Conservation (phyloP, 2,113 vertebrate species). For the Chunga burmeisteri region DNA sequence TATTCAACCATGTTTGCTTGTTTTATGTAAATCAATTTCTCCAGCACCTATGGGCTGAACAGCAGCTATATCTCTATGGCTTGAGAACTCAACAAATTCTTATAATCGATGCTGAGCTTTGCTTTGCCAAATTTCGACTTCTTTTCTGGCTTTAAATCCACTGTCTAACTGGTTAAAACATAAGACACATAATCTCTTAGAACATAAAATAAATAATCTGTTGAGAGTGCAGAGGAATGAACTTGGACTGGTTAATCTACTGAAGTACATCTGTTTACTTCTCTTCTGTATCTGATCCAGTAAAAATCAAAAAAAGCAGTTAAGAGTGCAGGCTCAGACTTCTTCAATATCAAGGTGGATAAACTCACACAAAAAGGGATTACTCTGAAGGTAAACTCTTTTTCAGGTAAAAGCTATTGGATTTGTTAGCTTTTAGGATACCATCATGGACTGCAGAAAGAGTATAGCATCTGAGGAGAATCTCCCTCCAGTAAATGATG, state of each 20-base stretch:
- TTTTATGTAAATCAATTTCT: not conserved
- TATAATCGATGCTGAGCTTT: not conserved
- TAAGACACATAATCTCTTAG: slow-evolving; percentile 29
- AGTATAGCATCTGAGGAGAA: not conserved
- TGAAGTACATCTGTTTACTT: slow-evolving; percentile 38
- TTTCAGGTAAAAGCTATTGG: slow-evolving; percentile 3
- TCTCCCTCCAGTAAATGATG: not conserved
- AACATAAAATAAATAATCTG: slow-evolving; percentile 32
- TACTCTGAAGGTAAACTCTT: slow-evolving; percentile 1
- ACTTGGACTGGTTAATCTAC: slow-evolving; percentile 22
- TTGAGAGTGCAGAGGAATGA: not conserved
- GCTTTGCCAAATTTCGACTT: slow-evolving; percentile 13
- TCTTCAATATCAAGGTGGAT: not conserved
- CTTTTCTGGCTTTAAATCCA: not conserved
- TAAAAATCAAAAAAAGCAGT: not conserved
- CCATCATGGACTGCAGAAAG: not conserved
- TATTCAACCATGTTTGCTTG: not conserved
- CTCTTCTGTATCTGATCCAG: not conserved
- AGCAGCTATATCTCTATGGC: not conserved
- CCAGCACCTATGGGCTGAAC: not conserved
- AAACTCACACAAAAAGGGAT: slow-evolving; percentile 23
- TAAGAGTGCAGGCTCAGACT: not conserved
- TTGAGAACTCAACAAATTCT: not conserved
- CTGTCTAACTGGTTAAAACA: not conserved
- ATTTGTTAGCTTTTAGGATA: slow-evolving; percentile 11